Evolutionary conservation across 2,888 invertebrate species (phyloP), one percentile per base, ranked within the genome.

Genomic region (Trichopria drosophilae): DNA sequence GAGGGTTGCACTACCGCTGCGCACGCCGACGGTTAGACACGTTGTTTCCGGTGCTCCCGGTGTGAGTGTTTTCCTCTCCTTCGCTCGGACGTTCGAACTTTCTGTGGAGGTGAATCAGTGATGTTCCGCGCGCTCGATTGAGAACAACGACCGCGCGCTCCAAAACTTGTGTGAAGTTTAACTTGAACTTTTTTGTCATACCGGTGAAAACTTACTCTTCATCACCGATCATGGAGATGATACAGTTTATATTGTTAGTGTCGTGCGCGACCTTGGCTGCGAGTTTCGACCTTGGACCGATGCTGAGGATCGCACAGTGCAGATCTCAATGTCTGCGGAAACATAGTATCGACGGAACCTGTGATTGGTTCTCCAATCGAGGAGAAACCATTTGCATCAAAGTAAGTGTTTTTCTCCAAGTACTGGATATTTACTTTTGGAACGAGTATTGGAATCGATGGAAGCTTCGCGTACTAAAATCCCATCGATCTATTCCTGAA

Each of bases 271-370:
- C 61, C 34, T 32, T 65, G 54, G 66, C 53, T 15, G 51, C 60
- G 37, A 57, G 66, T 43, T 65, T 73, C 57, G 73, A 75, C 63
- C 71, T 75, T 28, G 72, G 72, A 35, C 71, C 73, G 23, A 58
- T 68, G 54, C 58, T 73, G 41, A 64, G 71, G 51, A 64, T 68
- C 55, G 75, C 71, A 18, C 73, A 72, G 60, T 75, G 75, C 64
- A 67, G 71, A 62, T 71, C 71, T 35, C 70, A 68, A 54, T 75
- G 75, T 52, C 59, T 74, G 24, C 61, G 64, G 52, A 63, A 62
- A 39, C 66, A 70, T 55, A 70, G 68, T 50, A 35, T 58, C 23
- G 70, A 72, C 45, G 73, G 70, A 5, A 62, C 59, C 5, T 73
- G 73, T 58, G 67, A 67, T 53, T 69, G 67, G 67, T 66, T 64